phyloP scores from a whole-genome alignment of 2,113 vertebrate species.

The Mastomys coucha region DNA sequence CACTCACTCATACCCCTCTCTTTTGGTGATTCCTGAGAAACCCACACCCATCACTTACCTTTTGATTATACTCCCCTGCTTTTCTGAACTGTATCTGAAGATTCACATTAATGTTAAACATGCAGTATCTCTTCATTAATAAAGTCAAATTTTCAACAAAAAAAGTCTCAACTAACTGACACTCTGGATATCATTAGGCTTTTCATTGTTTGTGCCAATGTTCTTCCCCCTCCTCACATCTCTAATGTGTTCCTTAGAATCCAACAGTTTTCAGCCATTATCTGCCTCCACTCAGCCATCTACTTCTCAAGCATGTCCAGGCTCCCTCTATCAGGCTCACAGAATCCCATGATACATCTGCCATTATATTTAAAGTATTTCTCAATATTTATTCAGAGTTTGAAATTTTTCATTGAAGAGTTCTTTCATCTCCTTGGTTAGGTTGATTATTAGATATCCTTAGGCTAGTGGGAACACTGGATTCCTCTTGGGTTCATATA shows the following conservation, averaged over 20 bases:
- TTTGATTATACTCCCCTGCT: not conserved
- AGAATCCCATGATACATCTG: not conserved
- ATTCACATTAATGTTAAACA: not conserved
- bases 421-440: too few relatives aligned
- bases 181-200: too few relatives aligned
- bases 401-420: too few relatives aligned
- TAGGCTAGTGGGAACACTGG: too few relatives aligned
- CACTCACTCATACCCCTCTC: not conserved
- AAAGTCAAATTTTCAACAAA: not conserved
- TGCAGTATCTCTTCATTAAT: not conserved
- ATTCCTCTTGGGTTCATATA: too few relatives aligned
- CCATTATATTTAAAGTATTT: not conserved
- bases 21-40: not conserved
- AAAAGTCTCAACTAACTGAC: too few relatives aligned
- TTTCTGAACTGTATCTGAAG: not conserved
- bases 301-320: not conserved
- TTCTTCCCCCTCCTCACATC: not conserved
- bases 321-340: not conserved
- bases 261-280: not conserved
- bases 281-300: too few relatives aligned
- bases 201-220: not conserved
- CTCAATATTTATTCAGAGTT: too few relatives aligned
- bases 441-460: too few relatives aligned
- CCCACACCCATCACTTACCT: not conserved
- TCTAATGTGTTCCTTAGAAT: not conserved